Percentiles rank a stretch among this genome's conserved stretches.
Conservation (phyloP, 2,113 vertebrate genomes). For the Lucifuga dentata region DNA sequence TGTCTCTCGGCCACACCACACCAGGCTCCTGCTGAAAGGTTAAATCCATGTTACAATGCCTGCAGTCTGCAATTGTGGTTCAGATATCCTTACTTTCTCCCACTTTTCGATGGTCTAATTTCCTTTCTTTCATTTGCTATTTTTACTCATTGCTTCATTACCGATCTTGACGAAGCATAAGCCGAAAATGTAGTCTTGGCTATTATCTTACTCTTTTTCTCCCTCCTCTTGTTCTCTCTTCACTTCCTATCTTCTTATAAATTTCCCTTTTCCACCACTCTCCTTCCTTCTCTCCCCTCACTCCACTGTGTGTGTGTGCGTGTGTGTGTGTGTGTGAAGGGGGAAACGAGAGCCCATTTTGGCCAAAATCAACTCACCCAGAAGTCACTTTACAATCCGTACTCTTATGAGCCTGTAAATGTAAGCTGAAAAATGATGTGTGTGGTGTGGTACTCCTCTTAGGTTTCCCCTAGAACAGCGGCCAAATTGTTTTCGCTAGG, state of each 20-base stretch:
- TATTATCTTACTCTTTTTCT: neutral
- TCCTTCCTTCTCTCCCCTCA: conserved; percentile 1
- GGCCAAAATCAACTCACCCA: conserved; percentile 71
- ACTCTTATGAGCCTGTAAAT: conserved; percentile 58
- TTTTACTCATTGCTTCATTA: conserved; percentile 4
- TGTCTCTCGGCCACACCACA: conserved; percentile 66
- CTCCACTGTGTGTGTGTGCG: conserved; percentile 1
- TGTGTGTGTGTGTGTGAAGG: conserved; percentile 28
- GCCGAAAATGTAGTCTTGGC: no score
- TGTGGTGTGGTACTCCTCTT: conserved; percentile 52
- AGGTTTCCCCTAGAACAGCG: conserved; percentile 67
- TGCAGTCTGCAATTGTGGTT: conserved; percentile 75
- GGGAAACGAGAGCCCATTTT: conserved; percentile 49
- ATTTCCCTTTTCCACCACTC: conserved; percentile 1
- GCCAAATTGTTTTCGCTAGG: conserved; percentile 71
- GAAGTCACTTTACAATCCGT: conserved; percentile 65
- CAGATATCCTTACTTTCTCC: conserved; percentile 56
- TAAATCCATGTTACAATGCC: conserved; percentile 57
- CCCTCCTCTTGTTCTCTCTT: conserved; percentile 11
- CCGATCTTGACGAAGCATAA: neutral
- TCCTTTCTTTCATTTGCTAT: conserved; percentile 16
- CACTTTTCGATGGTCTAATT: conserved; percentile 38
- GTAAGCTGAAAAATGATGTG: conserved; percentile 68
- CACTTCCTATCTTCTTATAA: conserved; percentile 16
- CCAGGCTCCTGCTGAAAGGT: conserved; percentile 75